Conservation (phyloP, 2,888 invertebrate genomes). For the Sinodicranocentrus sp. region DNA sequence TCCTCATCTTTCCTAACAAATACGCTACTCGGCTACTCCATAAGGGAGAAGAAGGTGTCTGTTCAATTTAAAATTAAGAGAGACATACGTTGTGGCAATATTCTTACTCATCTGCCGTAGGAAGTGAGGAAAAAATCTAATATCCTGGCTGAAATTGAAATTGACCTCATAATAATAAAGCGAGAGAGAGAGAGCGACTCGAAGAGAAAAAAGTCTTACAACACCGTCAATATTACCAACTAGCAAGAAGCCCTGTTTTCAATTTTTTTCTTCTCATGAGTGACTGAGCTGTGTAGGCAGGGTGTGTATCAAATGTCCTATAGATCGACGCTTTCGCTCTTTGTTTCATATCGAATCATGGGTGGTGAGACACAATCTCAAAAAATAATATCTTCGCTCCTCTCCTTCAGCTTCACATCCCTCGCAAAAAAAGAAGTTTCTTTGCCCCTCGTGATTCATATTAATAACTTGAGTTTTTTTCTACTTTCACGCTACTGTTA, state of each 20-base stretch:
- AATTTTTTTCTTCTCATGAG: slow-evolving; percentile 29
- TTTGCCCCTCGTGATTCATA: slow-evolving; percentile 57
- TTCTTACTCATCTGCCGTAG: slow-evolving; percentile 60
- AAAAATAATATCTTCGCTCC: slow-evolving; percentile 28
- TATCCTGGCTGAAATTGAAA: slow-evolving; percentile 73
- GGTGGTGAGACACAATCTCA: slow-evolving; percentile 32
- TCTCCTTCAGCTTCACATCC: too few relatives aligned
- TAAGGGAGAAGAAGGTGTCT: slow-evolving; percentile 33
- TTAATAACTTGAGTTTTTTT: slow-evolving; percentile 71
- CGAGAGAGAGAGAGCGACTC: slow-evolving; percentile 29
- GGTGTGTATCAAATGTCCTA: slow-evolving; percentile 57
- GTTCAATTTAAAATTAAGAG: slow-evolving; percentile 66
- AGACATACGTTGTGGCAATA: slow-evolving; percentile 56
- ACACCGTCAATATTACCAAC: slow-evolving; percentile 55
- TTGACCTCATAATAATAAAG: slow-evolving; percentile 70
- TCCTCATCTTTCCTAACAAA: slow-evolving; percentile 9
- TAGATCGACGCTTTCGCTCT: slow-evolving; percentile 57
- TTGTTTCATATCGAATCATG: slow-evolving; percentile 55
- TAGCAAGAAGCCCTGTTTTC: slow-evolving; percentile 11
- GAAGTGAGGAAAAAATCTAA: slow-evolving; percentile 72
- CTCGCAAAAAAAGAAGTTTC: slow-evolving; percentile 45
- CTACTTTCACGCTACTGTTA: slow-evolving; percentile 30
- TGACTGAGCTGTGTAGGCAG: slow-evolving; percentile 25
- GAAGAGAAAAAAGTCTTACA: slow-evolving; percentile 20
- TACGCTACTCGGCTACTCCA: neutral